Evolutionary conservation across 2,113 vertebrate genomes (phyloP).

Genomic region (Verasper variegatus): DNA sequence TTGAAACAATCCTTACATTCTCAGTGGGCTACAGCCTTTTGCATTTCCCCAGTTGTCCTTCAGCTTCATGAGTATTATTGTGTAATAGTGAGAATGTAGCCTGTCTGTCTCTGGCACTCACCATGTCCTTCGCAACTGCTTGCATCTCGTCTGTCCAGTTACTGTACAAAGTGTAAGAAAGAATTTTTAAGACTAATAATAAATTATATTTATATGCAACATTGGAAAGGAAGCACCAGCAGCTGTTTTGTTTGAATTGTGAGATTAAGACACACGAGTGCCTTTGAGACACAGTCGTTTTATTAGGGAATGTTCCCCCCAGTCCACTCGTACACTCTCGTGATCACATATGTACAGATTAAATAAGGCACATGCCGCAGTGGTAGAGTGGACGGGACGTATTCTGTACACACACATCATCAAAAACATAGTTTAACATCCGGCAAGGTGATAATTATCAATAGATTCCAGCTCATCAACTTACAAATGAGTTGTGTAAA

Average conservation of each 20-base stretch:
- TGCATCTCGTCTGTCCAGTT: conserved; percentile 88
- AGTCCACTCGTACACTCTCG: conserved; percentile 61
- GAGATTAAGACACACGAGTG: neutral
- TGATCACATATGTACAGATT: conserved; percentile 83
- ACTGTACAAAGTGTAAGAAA: conserved; percentile 99
- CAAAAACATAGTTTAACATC: conserved; percentile 49
- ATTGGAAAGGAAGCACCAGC: conserved; percentile 62
- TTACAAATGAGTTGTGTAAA: conserved; percentile 36
- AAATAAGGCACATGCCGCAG: conserved; percentile 90
- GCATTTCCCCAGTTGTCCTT: conserved; percentile 70
- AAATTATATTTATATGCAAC: conserved; percentile 99
- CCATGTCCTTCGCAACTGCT: conserved; percentile 87
- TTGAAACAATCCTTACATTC: conserved; percentile 81
- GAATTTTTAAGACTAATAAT: conserved; percentile 99
- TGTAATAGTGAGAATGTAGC: conserved; percentile 88
- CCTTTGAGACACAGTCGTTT: conserved; percentile 52
- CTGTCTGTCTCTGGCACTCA: conserved; percentile 87
- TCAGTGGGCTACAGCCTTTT: conserved; percentile 81
- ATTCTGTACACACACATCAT: conserved; percentile 66
- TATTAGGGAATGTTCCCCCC: conserved; percentile 76
- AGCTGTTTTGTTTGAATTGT: conserved; percentile 15
- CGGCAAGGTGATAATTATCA: conserved; percentile 53
- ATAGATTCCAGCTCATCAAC: conserved; percentile 50
- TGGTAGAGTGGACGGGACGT: conserved; percentile 75
- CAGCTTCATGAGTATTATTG: conserved; percentile 78